Percentiles rank a stretch among this genome's conserved stretches.
These are phyloP conservation scores for Mycalesis mineus DNA, from an alignment of 2,888 invertebrate genomes.

Conservation along the genomic window DNA sequence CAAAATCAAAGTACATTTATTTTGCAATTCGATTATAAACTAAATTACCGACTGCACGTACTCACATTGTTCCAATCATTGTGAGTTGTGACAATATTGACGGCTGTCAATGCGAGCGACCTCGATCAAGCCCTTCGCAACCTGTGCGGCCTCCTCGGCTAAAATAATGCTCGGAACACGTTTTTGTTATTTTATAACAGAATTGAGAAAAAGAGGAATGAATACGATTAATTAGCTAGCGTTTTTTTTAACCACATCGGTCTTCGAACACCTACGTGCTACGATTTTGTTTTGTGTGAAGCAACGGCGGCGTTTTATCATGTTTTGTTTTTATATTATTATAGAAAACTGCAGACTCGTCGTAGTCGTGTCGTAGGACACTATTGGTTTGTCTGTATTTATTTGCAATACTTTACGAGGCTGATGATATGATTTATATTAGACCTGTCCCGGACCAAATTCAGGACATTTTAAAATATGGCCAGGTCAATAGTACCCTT, in stretches of 20 bases:
- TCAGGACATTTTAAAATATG: no score
- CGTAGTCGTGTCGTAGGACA: no score
- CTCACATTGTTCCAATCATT: conserved; percentile 17
- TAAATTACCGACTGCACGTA: conserved; percentile 5
- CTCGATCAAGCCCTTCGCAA: conserved; percentile 68
- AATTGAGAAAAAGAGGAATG: background rate
- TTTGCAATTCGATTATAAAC: conserved; percentile 14
- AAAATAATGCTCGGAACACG: conserved; percentile 55
- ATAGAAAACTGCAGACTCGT: no score
- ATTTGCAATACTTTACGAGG: no score
- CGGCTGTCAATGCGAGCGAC: conserved; percentile 41
- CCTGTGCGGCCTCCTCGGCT: conserved; percentile 66
- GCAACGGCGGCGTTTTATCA: background rate
- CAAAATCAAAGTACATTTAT: conserved; percentile 12
- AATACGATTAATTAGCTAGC: background rate
- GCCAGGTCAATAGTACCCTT: no score
- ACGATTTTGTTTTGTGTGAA: background rate
- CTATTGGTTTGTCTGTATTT: no score
- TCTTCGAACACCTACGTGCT: background rate
- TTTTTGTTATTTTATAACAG: conserved; percentile 31
- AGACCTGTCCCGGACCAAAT: no score
- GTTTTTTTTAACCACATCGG: background rate
- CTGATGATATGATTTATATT: no score
- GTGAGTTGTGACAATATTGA: conserved; percentile 26
- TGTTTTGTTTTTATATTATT: background rate